Percentiles rank a stretch among this genome's conserved stretches.
phyloP scores from a whole-genome alignment of 1,140 invertebrate genomes.

The Drosophila serrata region DNA sequence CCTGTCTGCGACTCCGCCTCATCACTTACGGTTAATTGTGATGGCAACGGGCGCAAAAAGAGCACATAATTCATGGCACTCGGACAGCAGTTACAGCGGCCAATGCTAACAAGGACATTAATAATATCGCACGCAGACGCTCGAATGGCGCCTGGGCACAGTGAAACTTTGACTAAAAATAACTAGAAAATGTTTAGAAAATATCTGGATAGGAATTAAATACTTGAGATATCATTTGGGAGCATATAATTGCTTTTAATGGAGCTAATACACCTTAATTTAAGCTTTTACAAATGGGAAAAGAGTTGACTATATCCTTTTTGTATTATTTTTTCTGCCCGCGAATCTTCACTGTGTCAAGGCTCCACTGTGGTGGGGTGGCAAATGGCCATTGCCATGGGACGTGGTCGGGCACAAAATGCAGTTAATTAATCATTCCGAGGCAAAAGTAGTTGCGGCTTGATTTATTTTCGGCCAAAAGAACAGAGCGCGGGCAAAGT shows the following conservation, averaged over 20 bases:
- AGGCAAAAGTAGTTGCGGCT: conserved; percentile 72
- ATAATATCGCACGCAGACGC: conserved; percentile 73
- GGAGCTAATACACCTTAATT: too few species aligned
- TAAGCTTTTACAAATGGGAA: background rate
- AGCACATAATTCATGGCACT: conserved; percentile 68
- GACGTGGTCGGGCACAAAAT: conserved; percentile 69
- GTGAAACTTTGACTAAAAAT: background rate
- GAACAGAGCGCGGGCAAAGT: conserved; percentile 55
- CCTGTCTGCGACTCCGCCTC: conserved; percentile 42
- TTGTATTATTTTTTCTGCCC: background rate
- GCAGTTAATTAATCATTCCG: conserved; percentile 81
- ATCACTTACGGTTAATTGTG: conserved; percentile 65
- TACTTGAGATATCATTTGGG: too few species aligned
- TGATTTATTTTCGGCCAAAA: conserved; percentile 78
- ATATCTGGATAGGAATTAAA: background rate
- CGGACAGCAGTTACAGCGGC: conserved; percentile 31
- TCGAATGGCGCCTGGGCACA: conserved; percentile 46
- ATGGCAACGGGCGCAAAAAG: conserved; percentile 53
- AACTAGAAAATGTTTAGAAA: background rate
- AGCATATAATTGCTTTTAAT: background rate
- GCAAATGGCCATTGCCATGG: conserved; percentile 6
- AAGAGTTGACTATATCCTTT: background rate
- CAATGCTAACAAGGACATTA: conserved; percentile 76
- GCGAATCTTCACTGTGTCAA: background rate
- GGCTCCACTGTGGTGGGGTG: background rate